phyloP scores from a whole-genome alignment of 2,888 invertebrate genomes.

The Leptothorax acervorum region DNA sequence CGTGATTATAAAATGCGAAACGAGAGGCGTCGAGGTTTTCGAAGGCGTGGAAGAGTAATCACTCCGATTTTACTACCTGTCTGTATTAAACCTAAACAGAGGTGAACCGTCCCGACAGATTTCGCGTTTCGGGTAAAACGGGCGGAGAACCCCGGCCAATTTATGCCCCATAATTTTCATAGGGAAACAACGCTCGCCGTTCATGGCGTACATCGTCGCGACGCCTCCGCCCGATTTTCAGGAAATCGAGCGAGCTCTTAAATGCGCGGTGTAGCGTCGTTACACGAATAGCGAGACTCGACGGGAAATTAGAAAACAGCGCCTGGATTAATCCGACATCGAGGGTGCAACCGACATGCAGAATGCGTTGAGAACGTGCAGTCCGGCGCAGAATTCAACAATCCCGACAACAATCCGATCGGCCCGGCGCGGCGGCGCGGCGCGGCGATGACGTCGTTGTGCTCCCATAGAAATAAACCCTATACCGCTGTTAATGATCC shows the following conservation, averaged over 20 bases:
- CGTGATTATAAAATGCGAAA: background rate
- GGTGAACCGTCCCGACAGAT: background rate
- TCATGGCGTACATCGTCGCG: constrained; percentile 2
- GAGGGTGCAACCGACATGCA: background rate
- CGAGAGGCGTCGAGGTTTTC: background rate
- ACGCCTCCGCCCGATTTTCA: constrained; percentile 9
- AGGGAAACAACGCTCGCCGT: background rate
- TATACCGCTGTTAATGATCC: constrained; percentile 82
- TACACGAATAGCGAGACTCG: constrained; percentile 1
- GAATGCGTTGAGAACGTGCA: constrained; percentile 21
- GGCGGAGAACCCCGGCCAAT: constrained; percentile 13
- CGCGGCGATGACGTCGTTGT: constrained; percentile 46
- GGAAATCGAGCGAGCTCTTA: constrained; percentile 38
- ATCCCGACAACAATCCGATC: constrained; percentile 9
- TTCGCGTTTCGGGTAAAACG: background rate
- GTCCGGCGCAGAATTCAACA: constrained; percentile 9
- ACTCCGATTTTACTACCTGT: constrained; percentile 17
- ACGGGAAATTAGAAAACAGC: constrained; percentile 38
- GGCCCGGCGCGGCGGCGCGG: background rate
- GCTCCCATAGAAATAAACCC: constrained; percentile 79
- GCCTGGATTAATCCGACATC: constrained; percentile 9
- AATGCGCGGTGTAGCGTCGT: constrained; percentile 5
- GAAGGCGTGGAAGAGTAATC: background rate
- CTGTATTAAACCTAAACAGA: constrained; percentile 44
- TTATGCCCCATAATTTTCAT: constrained; percentile 41